Base-by-base conservation (phyloP, 2,888 invertebrate genomes). In the Brachyptera risi region DNA sequence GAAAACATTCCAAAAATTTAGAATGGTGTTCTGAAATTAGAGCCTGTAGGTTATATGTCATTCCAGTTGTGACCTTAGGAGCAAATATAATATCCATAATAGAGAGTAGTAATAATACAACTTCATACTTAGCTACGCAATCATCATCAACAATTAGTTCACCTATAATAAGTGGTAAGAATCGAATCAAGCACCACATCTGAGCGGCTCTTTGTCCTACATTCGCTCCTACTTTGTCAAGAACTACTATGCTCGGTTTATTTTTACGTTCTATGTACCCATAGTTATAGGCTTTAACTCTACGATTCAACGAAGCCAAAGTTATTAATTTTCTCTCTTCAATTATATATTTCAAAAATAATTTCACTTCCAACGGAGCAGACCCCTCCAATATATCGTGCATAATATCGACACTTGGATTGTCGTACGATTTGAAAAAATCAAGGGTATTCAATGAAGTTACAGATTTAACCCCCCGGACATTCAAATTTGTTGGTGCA, bases 341-440 rank as follows among this genome's bases (percentile, higher is more conserved):
- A 19, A 19, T 44, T 9, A 44, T 9, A 19, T 44, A 44, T 44
- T 44, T 44, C 17, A 44, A 44, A 17, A 44, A 35, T 9, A 58
- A 21, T 56, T 64, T 65, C 13, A 67, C 42, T 58, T 68, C 66
- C 38, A 57, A 62, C 42, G 60, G 67, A 9, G 27, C 62, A n/a
- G 67, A 63, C 13, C 68, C 67, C 57, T 68, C 68, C 19, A 68
- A 37, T n/a, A 68, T 35, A 61, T 68, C 67, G 40, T 68, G 68
- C 67, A 68, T 67, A 24, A 68, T 66, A 50, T 68, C 67, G 11
- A 62, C 65, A 1, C 67, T 59, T 11, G 59, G 56, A 24, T 54
- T 60, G 11, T 62, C 57, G 51, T 42, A 54, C 31, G 67, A 44
- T 56, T 67, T 66, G 58, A 65, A 67, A 56, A 63, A 61, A 11